These are phyloP conservation scores for Drosophila littoralis DNA, from an alignment of 1,140 invertebrate genomes.

Conservation along the genomic window DNA sequence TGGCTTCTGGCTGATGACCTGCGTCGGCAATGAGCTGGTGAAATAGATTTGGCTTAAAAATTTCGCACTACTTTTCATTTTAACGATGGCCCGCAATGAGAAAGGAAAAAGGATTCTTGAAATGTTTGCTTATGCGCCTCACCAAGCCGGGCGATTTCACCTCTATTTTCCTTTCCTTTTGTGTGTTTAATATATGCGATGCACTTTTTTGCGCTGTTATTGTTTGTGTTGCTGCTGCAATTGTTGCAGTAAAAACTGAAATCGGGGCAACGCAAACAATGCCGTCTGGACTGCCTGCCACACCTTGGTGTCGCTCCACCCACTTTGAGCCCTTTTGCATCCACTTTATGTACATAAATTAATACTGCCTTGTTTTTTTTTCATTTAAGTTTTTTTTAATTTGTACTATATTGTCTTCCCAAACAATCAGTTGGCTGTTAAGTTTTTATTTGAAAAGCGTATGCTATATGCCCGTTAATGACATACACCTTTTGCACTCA, in stretches of 20 bases:
- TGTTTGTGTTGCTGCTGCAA: conserved; percentile 35
- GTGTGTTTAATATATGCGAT: conserved; percentile 63
- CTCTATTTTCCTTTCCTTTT: conserved; percentile 55
- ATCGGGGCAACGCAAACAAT: conserved; percentile 62
- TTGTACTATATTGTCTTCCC: neutral
- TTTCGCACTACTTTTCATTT: conserved; percentile 71
- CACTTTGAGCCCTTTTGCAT: conserved; percentile 47
- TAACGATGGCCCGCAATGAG: conserved; percentile 70
- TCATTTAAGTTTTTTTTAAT: conserved; percentile 3
- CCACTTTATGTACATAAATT: conserved; percentile 60
- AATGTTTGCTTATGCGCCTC: conserved; percentile 48
- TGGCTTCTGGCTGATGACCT: conserved; percentile 19
- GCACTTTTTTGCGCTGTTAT: conserved; percentile 18
- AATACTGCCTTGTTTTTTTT: conserved; percentile 38
- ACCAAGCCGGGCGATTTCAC: conserved; percentile 18
- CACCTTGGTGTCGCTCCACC: conserved; percentile 32
- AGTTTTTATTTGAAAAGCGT: neutral
- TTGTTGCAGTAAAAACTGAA: conserved; percentile 65
- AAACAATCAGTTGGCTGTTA: conserved; percentile 7
- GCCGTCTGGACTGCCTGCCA: conserved; percentile 36
- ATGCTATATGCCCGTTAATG: conserved; percentile 13
- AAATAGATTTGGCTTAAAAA: conserved; percentile 73
- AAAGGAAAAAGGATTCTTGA: conserved; percentile 48
- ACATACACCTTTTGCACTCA: neutral
- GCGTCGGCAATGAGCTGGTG: conserved; percentile 40